Conservation (phyloP, 1,140 invertebrate species). For the Rhyacophila brunnea region DNA sequence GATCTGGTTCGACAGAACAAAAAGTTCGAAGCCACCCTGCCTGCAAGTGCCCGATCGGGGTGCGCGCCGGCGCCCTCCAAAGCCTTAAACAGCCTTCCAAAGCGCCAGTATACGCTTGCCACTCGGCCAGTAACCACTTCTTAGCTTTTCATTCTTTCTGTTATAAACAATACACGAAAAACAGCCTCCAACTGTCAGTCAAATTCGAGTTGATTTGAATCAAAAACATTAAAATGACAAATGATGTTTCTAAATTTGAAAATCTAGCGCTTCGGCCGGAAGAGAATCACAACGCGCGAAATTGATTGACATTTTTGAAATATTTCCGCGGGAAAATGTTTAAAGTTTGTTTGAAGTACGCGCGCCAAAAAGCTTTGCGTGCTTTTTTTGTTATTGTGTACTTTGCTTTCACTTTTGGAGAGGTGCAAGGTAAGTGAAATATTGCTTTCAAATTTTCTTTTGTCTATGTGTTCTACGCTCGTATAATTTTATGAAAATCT, state of each 20-base stretch:
- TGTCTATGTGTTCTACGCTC: no score
- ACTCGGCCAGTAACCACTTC: not conserved
- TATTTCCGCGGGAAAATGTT: slow-evolving; percentile 9
- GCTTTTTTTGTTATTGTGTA: slow-evolving; percentile 18
- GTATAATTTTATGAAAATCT: no score
- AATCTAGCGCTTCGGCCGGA: slow-evolving; percentile 8
- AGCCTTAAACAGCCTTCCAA: slow-evolving; percentile 7
- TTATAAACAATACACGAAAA: no score
- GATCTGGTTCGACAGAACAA: slow-evolving; percentile 7
- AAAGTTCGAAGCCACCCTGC: slow-evolving; percentile 11
- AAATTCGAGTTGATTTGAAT: slow-evolving; percentile 8
- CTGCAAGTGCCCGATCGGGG: slow-evolving; percentile 8
- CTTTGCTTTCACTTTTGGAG: slow-evolving; percentile 14
- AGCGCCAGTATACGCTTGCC: slow-evolving; percentile 13
- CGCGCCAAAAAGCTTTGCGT: slow-evolving; percentile 6
- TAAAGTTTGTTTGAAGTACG: slow-evolving; percentile 14
- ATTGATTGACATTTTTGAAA: not conserved
- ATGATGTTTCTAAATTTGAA: slow-evolving; percentile 7
- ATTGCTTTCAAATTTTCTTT: no score
- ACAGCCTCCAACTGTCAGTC: not conserved
- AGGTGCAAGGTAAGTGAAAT: slow-evolving; percentile 16
- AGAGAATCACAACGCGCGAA: not conserved
- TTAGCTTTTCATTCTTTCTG: no score
- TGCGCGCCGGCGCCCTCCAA: slow-evolving; percentile 15
- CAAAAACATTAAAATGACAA: slow-evolving; percentile 15